A percentile compares a stretch with the other conserved stretches of the same genome.
Evolutionary conservation across 1,140 invertebrate species (phyloP).

Genomic region (Ceratoteleas bidentatus): DNA sequence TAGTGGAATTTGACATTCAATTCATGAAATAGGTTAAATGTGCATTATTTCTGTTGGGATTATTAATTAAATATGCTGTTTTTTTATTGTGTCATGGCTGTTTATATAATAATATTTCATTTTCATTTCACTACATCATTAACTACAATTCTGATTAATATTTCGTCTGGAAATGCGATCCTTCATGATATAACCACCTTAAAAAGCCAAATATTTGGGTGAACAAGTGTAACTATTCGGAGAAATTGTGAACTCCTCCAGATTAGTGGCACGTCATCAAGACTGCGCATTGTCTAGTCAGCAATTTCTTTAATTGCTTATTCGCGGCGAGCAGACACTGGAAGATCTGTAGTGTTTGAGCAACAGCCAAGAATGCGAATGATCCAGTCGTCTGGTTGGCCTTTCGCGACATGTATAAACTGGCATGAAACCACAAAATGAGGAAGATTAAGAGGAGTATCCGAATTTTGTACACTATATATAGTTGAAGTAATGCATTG

Average conservation of each 20-base stretch:
- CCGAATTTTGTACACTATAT: constrained; percentile 52
- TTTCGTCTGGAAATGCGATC: too few relatives aligned
- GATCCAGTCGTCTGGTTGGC: constrained; percentile 44
- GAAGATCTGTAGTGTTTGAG: constrained; percentile 53
- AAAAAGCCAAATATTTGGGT: constrained; percentile 15
- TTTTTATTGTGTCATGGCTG: too few relatives aligned
- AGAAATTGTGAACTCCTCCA: constrained; percentile 29
- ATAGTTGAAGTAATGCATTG: constrained; percentile 47
- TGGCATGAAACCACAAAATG: constrained; percentile 57
- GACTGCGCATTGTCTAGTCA: constrained; percentile 55
- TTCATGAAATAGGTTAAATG: too few relatives aligned
- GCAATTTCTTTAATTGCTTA: constrained; percentile 65
- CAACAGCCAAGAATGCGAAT: constrained; percentile 56
- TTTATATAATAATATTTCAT: too few relatives aligned
- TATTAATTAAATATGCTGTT: too few relatives aligned
- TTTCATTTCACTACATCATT: too few relatives aligned
- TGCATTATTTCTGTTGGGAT: too few relatives aligned
- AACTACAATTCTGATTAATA: too few relatives aligned
- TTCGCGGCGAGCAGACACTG: constrained; percentile 36
- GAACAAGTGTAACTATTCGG: constrained; percentile 19
- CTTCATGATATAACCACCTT: too few relatives aligned
- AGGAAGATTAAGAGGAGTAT: constrained; percentile 34
- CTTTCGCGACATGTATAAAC: constrained; percentile 55
- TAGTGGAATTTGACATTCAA: too few relatives aligned
- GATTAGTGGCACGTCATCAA: constrained; percentile 48